Percentiles rank a stretch among this genome's conserved stretches.
phyloP scores from a whole-genome alignment of 2,113 vertebrate species.

The Calcarius ornatus region DNA sequence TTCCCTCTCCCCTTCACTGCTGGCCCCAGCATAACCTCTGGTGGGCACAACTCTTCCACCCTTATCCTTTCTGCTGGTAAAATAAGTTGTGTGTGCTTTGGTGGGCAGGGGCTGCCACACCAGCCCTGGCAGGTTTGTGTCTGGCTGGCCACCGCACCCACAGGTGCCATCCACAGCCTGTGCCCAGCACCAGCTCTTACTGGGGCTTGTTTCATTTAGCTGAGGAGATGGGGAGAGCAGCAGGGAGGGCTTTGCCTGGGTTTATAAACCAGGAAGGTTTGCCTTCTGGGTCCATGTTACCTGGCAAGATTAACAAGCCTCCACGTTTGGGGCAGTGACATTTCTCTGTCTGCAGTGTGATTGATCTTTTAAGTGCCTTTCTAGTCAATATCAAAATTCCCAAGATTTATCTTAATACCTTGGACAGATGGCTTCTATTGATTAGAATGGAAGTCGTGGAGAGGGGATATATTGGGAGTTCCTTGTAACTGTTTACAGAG shows the following conservation, averaged over 20 bases:
- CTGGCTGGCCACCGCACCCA: neutral
- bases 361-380: neutral
- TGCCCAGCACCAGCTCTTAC: neutral
- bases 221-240: neutral
- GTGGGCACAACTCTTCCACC: neutral
- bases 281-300: neutral
- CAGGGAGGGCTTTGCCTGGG: neutral
- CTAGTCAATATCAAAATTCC: neutral
- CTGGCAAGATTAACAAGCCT: neutral
- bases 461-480: neutral
- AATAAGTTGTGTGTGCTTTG: neutral
- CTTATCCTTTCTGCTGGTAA: neutral
- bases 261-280: neutral
- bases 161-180: neutral
- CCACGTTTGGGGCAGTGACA: neutral
- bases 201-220: neutral
- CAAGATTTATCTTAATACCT: conserved; percentile 10
- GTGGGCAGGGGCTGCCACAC: neutral
- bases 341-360: neutral
- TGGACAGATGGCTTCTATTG: conserved; percentile 14
- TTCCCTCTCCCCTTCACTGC: neutral
- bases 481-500: neutral
- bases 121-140: neutral
- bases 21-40: neutral
- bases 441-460: neutral